A percentile compares a stretch with the other conserved stretches of the same genome.
phyloP scores from a whole-genome alignment of 2,113 vertebrate genomes.

The Bujurquina vittata region DNA sequence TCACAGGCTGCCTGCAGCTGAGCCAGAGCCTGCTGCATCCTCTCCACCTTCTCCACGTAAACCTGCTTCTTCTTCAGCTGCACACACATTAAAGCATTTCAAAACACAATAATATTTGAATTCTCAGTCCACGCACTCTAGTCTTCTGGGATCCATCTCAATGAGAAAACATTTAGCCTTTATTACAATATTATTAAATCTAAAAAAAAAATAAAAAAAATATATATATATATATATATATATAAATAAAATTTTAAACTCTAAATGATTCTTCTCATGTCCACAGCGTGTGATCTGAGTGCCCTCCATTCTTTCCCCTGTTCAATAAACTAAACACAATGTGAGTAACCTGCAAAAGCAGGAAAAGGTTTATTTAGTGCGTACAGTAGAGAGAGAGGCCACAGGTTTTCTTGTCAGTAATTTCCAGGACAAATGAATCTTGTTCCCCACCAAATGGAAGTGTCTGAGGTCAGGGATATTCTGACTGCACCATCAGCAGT shows the following conservation, averaged over 20 bases:
- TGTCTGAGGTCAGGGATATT: too few species aligned
- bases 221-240: too few species aligned
- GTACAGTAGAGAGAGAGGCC: too few species aligned
- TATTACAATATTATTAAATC: neutral
- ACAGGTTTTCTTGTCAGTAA: too few species aligned
- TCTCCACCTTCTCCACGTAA: constrained; percentile 98
- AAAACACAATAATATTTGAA: neutral
- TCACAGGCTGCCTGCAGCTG: constrained; percentile 98
- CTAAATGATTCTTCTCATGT: neutral
- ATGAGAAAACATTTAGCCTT: too few species aligned
- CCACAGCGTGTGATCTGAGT: neutral
- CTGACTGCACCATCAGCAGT: too few species aligned
- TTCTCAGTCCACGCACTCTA: neutral
- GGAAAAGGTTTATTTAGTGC: neutral
- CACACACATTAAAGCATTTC: rapidly evolving
- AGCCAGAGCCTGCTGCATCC: constrained; percentile 96
- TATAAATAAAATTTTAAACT: too few species aligned
- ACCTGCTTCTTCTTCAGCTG: constrained; percentile 99
- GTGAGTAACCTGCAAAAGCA: too few species aligned
- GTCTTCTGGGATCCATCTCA: too few species aligned
- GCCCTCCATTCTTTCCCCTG: neutral
- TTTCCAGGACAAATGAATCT: too few species aligned
- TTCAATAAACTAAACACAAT: neutral
- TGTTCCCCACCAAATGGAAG: too few species aligned
- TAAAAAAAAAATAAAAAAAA: neutral